These are phyloP conservation scores for Phlogophora meticulosa DNA, from an alignment of 2,888 invertebrate species.

Conservation along the genomic window DNA sequence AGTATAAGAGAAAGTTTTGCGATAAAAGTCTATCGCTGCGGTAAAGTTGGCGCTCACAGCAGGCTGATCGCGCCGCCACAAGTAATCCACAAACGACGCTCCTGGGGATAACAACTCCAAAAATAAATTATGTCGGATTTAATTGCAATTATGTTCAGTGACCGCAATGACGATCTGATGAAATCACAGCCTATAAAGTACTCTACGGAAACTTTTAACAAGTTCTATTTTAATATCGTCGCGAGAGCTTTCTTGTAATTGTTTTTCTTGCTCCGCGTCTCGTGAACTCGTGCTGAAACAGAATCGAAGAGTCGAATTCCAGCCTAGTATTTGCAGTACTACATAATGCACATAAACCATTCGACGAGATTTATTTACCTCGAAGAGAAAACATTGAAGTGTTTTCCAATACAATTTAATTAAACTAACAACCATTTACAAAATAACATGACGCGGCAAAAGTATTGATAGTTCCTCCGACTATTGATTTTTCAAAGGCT, in stretches of 20 bases:
- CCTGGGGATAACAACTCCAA: slow-evolving; percentile 68
- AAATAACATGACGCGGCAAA: slow-evolving; percentile 41
- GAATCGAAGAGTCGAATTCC: slow-evolving; percentile 34
- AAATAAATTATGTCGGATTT: slow-evolving; percentile 75
- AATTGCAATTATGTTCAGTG: slow-evolving; percentile 75
- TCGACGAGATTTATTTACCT: slow-evolving; percentile 37
- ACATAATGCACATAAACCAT: slow-evolving; percentile 34
- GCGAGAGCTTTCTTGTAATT: slow-evolving; percentile 65
- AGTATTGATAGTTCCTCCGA: slow-evolving; percentile 47
- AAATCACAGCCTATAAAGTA: slow-evolving; percentile 61
- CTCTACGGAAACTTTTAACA: slow-evolving; percentile 57
- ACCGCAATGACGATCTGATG: slow-evolving; percentile 72
- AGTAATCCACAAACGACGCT: slow-evolving; percentile 64
- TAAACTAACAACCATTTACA: slow-evolving; percentile 43
- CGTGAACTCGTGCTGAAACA: slow-evolving; percentile 57
- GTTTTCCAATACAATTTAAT: slow-evolving; percentile 52
- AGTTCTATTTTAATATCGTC: slow-evolving; percentile 58
- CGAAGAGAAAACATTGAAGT: slow-evolving; percentile 27
- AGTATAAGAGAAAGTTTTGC: slow-evolving; percentile 59
- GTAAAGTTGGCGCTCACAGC: slow-evolving; percentile 60
- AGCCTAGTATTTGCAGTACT: slow-evolving; percentile 27
- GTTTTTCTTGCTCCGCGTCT: slow-evolving; percentile 60
- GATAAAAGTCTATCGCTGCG: slow-evolving; percentile 65
- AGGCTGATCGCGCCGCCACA: slow-evolving; percentile 60
- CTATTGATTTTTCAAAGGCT: slow-evolving; percentile 51